Percentiles rank a stretch among this genome's conserved stretches.
Evolutionary conservation across 2,113 vertebrate species (phyloP).

Genomic region (Tetrax tetrax): DNA sequence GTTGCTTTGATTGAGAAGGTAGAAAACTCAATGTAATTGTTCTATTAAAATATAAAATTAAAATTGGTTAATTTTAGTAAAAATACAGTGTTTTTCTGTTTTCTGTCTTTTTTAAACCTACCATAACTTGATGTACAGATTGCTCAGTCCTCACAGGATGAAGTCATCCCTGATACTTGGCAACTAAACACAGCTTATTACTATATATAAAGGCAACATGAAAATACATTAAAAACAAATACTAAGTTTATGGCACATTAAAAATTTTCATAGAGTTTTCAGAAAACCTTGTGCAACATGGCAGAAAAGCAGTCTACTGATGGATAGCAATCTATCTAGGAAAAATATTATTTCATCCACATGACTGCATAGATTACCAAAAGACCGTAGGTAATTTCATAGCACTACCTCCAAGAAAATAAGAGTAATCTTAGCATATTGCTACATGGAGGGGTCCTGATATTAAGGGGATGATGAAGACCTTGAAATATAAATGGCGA

Average conservation of each 20-base stretch:
- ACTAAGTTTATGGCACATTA: neutral
- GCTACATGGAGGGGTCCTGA: slow-evolving; percentile 16
- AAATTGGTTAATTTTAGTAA: neutral
- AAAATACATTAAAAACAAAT: neutral
- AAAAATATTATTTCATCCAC: slow-evolving; percentile 25
- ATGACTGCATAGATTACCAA: slow-evolving; percentile 1
- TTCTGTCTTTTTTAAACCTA: neutral
- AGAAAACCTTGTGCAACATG: neutral
- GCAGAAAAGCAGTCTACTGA: neutral
- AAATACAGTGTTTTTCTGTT: neutral
- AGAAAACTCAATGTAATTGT: neutral
- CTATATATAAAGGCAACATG: neutral
- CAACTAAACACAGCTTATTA: neutral
- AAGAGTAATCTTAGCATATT: slow-evolving; percentile 55
- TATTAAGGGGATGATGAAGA: slow-evolving; percentile 28
- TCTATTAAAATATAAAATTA: neutral
- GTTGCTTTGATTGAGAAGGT: neutral
- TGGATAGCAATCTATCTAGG: slow-evolving; percentile 14
- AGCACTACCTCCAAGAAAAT: slow-evolving; percentile 54
- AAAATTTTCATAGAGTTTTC: neutral
- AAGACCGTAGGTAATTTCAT: slow-evolving; percentile 32
- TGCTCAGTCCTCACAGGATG: neutral
- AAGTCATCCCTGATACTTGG: neutral
- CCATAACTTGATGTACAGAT: neutral
- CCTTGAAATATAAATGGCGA: slow-evolving; percentile 42